These are phyloP conservation scores for Bombus confusus DNA, from an alignment of 1,140 invertebrate genomes.

Conservation along the genomic window DNA sequence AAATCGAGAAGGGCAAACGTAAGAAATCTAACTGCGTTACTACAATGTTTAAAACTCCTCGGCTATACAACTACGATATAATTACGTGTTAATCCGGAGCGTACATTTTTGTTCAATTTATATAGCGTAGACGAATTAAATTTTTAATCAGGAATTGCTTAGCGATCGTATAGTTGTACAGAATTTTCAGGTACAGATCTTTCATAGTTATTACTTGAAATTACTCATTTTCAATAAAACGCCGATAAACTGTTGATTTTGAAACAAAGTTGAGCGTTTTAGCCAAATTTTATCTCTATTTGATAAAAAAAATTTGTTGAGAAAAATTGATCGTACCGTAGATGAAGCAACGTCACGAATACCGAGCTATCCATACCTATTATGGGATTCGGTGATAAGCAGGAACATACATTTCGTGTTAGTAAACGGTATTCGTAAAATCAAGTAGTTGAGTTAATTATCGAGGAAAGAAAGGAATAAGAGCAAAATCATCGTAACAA, in stretches of 20 bases:
- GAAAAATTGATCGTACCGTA: too few relatives aligned
- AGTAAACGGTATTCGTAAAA: neutral
- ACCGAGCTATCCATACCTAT: too few relatives aligned
- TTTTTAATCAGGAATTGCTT: neutral
- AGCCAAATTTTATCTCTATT: too few relatives aligned
- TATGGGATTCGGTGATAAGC: neutral
- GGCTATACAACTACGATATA: neutral
- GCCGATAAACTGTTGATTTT: neutral
- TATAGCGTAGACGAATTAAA: neutral
- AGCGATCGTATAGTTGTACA: too few relatives aligned
- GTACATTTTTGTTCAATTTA: neutral
- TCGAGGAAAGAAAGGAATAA: neutral
- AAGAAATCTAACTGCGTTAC: conserved; percentile 6
- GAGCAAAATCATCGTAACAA: neutral
- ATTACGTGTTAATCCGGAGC: neutral
- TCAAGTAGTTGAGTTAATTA: neutral
- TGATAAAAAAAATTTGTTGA: too few relatives aligned
- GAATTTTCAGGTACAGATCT: too few relatives aligned
- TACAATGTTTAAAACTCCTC: neutral
- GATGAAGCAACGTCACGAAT: too few relatives aligned
- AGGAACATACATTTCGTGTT: too few relatives aligned
- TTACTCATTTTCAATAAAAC: neutral
- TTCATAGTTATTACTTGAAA: neutral
- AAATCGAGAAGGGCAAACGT: conserved; percentile 37
- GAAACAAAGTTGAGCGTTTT: neutral